A percentile compares a stretch with the other conserved stretches of the same genome.
These are phyloP conservation scores for Sphinx pinastri DNA, from an alignment of 2,888 invertebrate species.

Conservation along the genomic window DNA sequence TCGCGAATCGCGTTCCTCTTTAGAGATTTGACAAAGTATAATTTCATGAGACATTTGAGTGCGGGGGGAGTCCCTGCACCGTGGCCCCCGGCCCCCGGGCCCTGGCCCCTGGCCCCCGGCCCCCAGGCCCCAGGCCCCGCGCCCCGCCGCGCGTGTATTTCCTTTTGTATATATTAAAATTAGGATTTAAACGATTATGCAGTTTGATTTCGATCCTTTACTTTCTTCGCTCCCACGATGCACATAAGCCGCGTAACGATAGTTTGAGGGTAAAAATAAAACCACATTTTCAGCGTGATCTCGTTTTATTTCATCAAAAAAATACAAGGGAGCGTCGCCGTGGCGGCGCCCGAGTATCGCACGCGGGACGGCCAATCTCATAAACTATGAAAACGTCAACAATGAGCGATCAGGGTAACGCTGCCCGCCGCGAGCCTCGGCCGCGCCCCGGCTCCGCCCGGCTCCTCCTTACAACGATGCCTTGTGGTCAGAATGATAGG, in stretches of 20 bases:
- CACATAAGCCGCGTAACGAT: not conserved
- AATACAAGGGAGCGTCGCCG: conserved; percentile 41
- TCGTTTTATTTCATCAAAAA: conserved; percentile 65
- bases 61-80: no score
- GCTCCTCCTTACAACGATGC: no score
- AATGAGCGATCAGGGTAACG: not conserved
- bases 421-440: conserved; percentile 11
- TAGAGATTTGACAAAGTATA: no score
- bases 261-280: conserved; percentile 44
- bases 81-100: no score
- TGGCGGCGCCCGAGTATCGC: not conserved
- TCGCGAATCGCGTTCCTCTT: no score
- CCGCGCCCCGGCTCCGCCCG: conserved; percentile 37
- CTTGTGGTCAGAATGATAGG: conserved; percentile 31
- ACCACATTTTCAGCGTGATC: conserved; percentile 41
- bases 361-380: not conserved
- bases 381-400: not conserved
- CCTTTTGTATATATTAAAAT: conserved; percentile 78
- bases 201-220: conserved; percentile 47
- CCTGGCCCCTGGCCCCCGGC: conserved; percentile 38
- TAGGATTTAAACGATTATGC: conserved; percentile 57
- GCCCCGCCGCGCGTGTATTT: conserved; percentile 55
- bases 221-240: not conserved
- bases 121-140: conserved; percentile 37
- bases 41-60: no score